phyloP scores from a whole-genome alignment of 2,113 vertebrate species.

The Antidorcas marsupialis region DNA sequence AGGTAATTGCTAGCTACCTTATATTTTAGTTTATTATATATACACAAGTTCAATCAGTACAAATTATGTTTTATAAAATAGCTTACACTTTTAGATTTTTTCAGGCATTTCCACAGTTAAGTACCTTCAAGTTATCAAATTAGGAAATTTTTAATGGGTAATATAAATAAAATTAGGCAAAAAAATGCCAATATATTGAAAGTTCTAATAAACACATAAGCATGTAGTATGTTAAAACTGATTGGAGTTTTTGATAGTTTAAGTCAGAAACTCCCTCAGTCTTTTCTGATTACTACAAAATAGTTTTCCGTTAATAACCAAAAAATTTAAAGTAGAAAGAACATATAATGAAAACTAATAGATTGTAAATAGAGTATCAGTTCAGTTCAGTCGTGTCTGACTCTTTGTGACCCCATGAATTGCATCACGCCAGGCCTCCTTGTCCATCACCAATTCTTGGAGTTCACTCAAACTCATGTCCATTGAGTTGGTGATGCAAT shows the following conservation, averaged over 20 bases:
- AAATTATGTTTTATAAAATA: neutral
- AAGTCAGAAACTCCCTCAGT: neutral
- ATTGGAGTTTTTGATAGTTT: neutral
- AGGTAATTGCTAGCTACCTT: neutral
- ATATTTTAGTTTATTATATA: neutral
- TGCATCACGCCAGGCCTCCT: accelerated
- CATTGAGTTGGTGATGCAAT: too few relatives aligned
- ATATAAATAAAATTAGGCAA: neutral
- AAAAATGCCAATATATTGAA: neutral
- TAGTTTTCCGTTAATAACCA: neutral
- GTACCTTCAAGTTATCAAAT: neutral
- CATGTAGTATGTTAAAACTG: neutral
- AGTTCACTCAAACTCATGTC: too few relatives aligned
- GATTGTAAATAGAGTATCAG: neutral
- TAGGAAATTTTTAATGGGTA: neutral
- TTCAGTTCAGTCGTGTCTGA: too few relatives aligned
- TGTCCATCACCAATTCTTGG: too few relatives aligned
- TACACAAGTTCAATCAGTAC: neutral
- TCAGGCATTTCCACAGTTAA: neutral
- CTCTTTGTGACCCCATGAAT: too few relatives aligned
- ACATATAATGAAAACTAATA: neutral
- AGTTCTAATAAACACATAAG: neutral
- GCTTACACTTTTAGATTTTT: neutral
- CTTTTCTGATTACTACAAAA: neutral
- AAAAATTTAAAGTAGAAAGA: neutral